Conservation (phyloP, 2,888 invertebrate species). For the Stramonita haemastoma region DNA sequence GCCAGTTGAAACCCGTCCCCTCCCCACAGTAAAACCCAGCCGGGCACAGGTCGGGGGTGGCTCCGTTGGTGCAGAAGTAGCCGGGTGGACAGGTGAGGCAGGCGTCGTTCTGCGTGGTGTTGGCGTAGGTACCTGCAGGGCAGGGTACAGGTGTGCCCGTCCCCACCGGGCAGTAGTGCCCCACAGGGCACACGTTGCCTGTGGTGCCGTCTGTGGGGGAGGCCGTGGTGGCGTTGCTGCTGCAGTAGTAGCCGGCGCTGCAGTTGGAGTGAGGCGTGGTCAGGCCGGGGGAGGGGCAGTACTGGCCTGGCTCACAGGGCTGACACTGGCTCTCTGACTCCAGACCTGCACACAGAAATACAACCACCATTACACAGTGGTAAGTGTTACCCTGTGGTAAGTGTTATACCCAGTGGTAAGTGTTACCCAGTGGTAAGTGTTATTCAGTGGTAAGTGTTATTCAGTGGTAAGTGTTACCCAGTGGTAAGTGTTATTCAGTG, state of each 20-base stretch:
- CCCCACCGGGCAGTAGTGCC: slow-evolving; percentile 70
- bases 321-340: slow-evolving; percentile 63
- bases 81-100: slow-evolving; percentile 70
- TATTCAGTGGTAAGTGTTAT: no score
- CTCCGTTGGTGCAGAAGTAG: slow-evolving; percentile 68
- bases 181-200: slow-evolving; percentile 66
- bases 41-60: slow-evolving; percentile 66
- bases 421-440: no score
- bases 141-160: slow-evolving; percentile 65
- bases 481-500: no score
- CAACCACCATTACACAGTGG: no score
- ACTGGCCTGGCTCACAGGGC: slow-evolving; percentile 70
- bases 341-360: slow-evolving; percentile 57
- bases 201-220: slow-evolving; percentile 63
- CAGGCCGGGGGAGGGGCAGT: slow-evolving; percentile 68
- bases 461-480: no score
- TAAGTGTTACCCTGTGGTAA: no score
- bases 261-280: slow-evolving; percentile 65
- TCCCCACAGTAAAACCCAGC: slow-evolving; percentile 71
- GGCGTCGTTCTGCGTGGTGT: slow-evolving; percentile 56
- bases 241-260: slow-evolving; percentile 67
- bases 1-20: slow-evolving; percentile 67
- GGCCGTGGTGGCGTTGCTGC: slow-evolving; percentile 56
- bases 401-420: no score
- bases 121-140: slow-evolving; percentile 66